A percentile compares a stretch with the other conserved stretches of the same genome.
phyloP scores from a whole-genome alignment of 2,797 vertebrate species.

The Mycteria americana region DNA sequence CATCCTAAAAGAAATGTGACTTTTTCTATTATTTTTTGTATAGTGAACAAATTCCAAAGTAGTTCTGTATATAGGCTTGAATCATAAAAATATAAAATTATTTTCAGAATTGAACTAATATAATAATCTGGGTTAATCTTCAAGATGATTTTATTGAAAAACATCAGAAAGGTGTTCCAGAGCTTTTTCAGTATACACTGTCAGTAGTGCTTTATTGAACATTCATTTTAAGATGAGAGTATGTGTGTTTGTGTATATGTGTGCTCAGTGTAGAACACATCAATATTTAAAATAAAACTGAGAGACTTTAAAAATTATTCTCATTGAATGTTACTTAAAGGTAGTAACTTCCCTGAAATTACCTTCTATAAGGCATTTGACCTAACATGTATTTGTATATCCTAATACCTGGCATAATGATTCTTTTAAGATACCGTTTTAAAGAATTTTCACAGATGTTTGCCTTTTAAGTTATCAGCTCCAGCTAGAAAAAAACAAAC shows the following conservation, averaged over 20 bases:
- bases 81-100: background rate
- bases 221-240: background rate
- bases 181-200: background rate
- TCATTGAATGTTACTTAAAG: background rate
- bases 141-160: background rate
- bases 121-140: background rate
- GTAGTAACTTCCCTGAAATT: background rate
- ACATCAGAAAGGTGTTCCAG: too few species aligned
- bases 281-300: background rate
- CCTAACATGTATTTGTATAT: background rate
- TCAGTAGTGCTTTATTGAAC: background rate
- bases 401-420: background rate
- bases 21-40: background rate
- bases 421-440: background rate
- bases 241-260: background rate
- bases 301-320: background rate
- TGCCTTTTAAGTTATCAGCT: background rate
- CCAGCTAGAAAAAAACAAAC: background rate
- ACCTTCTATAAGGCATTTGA: background rate
- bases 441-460: background rate
- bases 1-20: background rate
- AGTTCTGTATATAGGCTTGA: background rate
- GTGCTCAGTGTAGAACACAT: background rate
- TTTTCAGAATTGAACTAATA: background rate
- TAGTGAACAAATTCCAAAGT: background rate